These are phyloP conservation scores for Paramuricea clavata DNA, from an alignment of 92 coral and sea anemone species.

Conservation along the genomic window DNA sequence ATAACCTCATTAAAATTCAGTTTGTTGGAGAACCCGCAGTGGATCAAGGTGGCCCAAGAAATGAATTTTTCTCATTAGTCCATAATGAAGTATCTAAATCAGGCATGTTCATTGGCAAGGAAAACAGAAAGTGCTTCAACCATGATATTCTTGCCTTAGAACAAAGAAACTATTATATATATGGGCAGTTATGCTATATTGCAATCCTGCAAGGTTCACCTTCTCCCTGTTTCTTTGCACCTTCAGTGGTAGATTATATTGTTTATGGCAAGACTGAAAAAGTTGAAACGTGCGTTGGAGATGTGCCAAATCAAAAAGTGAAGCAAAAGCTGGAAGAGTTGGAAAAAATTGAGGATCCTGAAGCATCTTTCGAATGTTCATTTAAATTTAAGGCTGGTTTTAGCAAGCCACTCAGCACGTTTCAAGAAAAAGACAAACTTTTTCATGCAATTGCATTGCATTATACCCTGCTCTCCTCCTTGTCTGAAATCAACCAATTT, in stretches of 20 bases:
- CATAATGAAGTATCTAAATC: slow-evolving; percentile 48
- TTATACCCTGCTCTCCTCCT: slow-evolving; percentile 11
- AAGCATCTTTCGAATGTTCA: slow-evolving; percentile 51
- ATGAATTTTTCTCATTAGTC: slow-evolving; percentile 50
- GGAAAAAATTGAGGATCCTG: slow-evolving; percentile 34
- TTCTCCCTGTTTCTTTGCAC: slow-evolving; percentile 55
- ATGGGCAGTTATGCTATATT: slow-evolving; percentile 57
- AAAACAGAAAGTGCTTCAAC: slow-evolving; percentile 38
- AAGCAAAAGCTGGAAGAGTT: slow-evolving; percentile 33
- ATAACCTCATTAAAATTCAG: slow-evolving; percentile 34
- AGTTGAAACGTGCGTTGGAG: slow-evolving; percentile 30
- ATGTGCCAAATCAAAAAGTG: slow-evolving; percentile 45
- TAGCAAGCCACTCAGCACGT: slow-evolving; percentile 40
- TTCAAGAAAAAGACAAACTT: slow-evolving; percentile 46
- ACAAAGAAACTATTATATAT: slow-evolving; percentile 35
- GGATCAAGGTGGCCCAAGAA: slow-evolving; percentile 53
- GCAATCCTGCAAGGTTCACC: slow-evolving; percentile 58
- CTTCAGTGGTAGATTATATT: slow-evolving; percentile 44
- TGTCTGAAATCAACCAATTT: slow-evolving; percentile 20
- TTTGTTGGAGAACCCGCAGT: slow-evolving; percentile 56
- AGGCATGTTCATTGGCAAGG: slow-evolving; percentile 41
- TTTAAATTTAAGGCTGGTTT: slow-evolving; percentile 57
- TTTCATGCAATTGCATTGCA: slow-evolving; percentile 55
- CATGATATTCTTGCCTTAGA: slow-evolving; percentile 40
- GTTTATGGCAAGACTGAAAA: slow-evolving; percentile 45